Conservation (phyloP, 1,140 invertebrate genomes). For the Diprion similis region DNA sequence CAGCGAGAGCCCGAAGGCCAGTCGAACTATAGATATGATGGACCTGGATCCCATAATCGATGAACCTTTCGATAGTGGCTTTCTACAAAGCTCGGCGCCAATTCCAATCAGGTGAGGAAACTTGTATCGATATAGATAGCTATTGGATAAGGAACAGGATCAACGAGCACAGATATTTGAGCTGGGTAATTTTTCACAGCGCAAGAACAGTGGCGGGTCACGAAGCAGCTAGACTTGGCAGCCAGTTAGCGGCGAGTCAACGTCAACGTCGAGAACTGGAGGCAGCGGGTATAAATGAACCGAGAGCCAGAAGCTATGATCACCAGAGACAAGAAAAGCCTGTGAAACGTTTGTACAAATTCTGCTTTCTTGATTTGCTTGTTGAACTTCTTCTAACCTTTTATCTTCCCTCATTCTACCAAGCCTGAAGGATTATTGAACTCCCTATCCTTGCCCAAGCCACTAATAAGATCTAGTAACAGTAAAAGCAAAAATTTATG, state of each 20-base stretch:
- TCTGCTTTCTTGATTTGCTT: neutral
- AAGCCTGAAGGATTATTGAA: neutral
- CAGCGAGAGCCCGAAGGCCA: constrained; percentile 50
- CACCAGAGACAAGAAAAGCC: constrained; percentile 62
- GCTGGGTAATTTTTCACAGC: constrained; percentile 41
- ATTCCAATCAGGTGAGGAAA: constrained; percentile 56
- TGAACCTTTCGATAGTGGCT: constrained; percentile 59
- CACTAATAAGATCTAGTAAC: constrained; percentile 38
- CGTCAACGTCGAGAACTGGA: constrained; percentile 59
- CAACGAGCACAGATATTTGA: neutral
- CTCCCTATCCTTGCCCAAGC: neutral
- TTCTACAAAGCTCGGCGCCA: constrained; percentile 57
- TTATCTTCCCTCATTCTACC: neutral
- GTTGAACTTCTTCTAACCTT: neutral
- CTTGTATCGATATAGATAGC: neutral
- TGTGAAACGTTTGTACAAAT: constrained; percentile 62
- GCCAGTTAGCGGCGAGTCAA: constrained; percentile 71
- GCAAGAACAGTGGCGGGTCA: constrained; percentile 78
- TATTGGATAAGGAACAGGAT: too few species aligned
- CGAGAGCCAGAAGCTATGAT: constrained; percentile 71
- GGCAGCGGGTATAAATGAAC: constrained; percentile 54
- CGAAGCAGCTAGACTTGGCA: constrained; percentile 76
- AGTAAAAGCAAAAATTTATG: constrained; percentile 44
- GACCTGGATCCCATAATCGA: constrained; percentile 60
- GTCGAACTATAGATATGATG: constrained; percentile 59